Evolutionary conservation across 2,113 vertebrate genomes (phyloP).

Genomic region (Diglossa brunneiventris): DNA sequence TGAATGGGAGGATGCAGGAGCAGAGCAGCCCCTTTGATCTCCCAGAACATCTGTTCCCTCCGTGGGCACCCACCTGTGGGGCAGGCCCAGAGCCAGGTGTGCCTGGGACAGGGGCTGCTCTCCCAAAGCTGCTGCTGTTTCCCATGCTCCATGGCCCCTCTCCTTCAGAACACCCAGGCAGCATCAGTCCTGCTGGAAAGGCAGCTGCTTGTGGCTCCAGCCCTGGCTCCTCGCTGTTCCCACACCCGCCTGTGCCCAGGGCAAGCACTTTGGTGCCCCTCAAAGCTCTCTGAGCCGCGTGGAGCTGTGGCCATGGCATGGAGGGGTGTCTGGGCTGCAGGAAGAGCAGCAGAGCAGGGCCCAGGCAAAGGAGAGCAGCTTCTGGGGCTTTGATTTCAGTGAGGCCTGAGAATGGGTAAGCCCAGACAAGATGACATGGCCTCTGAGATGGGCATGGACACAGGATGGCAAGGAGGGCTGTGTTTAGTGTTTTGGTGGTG

Average conservation of each 20-base stretch:
- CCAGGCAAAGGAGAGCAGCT: neutral
- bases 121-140: neutral
- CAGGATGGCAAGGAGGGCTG: neutral
- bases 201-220: fast-evolving
- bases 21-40: conserved; percentile 32
- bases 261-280: fast-evolving
- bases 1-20: neutral
- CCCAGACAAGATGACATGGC: fast-evolving
- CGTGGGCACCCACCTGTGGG: neutral
- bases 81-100: neutral
- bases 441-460: fast-evolving
- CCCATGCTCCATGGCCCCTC: neutral
- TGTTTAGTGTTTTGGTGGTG: neutral
- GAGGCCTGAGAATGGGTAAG: neutral
- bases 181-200: neutral
- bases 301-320: fast-evolving
- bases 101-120: neutral
- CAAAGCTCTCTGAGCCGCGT: fast-evolving
- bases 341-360: neutral
- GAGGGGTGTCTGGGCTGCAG: neutral
- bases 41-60: conserved; percentile 23
- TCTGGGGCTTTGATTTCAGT: neutral
- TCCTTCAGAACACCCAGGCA: neutral
- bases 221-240: fast-evolving
- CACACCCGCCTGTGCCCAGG: fast-evolving